These are phyloP conservation scores for Cathartes aura DNA, from an alignment of 2,113 vertebrate genomes.

Conservation along the genomic window DNA sequence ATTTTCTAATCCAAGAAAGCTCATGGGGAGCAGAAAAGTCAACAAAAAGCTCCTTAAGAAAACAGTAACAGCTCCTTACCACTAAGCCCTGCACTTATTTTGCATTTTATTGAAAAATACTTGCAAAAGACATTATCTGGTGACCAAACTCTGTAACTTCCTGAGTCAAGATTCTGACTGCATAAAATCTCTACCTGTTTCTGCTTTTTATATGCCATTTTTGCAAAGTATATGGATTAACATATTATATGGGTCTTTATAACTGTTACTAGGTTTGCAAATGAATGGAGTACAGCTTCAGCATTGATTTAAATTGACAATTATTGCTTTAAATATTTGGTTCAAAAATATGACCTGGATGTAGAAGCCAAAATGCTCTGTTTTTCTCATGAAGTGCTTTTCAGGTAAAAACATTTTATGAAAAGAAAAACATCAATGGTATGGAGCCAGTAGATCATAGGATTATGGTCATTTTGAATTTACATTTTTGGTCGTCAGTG, in stretches of 20 bases:
- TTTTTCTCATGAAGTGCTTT: not conserved
- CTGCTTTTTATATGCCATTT: not conserved
- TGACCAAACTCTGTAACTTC: not conserved
- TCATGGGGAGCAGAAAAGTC: constrained; percentile 13
- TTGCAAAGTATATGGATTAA: not conserved
- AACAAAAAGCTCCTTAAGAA: constrained; percentile 17
- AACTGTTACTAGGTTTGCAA: not conserved
- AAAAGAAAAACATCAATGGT: not conserved
- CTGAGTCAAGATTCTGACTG: not conserved
- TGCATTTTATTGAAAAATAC: constrained; percentile 13
- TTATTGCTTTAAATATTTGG: not conserved
- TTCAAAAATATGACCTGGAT: not conserved
- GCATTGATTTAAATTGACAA: not conserved
- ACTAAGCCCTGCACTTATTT: not conserved
- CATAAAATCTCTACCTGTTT: not conserved
- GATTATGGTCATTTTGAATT: not conserved
- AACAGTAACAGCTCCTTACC: not conserved
- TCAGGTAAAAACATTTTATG: not conserved
- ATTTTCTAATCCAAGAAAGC: constrained; percentile 41
- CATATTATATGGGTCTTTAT: not conserved
- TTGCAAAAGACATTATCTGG: constrained; percentile 8
- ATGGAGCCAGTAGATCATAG: not conserved
- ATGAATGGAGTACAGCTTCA: not conserved
- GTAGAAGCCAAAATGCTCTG: not conserved
- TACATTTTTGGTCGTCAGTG: accelerated